These are phyloP conservation scores for Ginglymostoma cirratum DNA, from an alignment of 2,113 vertebrate species.

Conservation along the genomic window DNA sequence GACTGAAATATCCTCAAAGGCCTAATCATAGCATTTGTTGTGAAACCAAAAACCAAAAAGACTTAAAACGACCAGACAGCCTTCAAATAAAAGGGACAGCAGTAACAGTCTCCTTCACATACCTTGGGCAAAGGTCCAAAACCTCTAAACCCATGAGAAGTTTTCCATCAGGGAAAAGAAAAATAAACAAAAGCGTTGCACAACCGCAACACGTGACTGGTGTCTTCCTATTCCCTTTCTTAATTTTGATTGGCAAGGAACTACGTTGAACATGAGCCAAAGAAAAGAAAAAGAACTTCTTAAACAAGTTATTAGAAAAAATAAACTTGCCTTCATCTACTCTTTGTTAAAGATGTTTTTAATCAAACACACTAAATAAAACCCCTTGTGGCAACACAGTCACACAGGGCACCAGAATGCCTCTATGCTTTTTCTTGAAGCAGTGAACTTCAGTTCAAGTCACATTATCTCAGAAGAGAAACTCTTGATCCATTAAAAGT, in stretches of 20 bases:
- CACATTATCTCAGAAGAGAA: neutral
- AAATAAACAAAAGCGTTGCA: constrained; percentile 25
- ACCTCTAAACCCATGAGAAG: constrained; percentile 27
- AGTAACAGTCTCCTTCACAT: neutral
- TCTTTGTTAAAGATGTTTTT: constrained; percentile 2
- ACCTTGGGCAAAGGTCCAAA: neutral
- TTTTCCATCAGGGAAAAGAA: neutral
- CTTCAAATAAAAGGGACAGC: neutral
- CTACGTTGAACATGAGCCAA: neutral
- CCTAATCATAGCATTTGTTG: neutral
- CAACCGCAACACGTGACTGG: constrained; percentile 1
- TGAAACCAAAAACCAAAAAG: constrained; percentile 31
- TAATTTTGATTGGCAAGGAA: constrained; percentile 7
- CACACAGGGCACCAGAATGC: neutral
- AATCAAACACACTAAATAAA: neutral
- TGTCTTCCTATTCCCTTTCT: neutral
- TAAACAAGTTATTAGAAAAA: neutral
- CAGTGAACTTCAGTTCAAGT: neutral
- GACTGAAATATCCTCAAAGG: neutral
- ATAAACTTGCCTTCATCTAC: constrained; percentile 21
- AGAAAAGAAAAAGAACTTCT: constrained; percentile 29
- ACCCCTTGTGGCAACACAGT: neutral
- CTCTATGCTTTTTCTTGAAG: neutral
- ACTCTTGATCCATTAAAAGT: neutral
- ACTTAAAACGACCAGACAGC: neutral